Base-by-base conservation (phyloP, 2,113 vertebrate species). In the Vulpes vulpes region DNA sequence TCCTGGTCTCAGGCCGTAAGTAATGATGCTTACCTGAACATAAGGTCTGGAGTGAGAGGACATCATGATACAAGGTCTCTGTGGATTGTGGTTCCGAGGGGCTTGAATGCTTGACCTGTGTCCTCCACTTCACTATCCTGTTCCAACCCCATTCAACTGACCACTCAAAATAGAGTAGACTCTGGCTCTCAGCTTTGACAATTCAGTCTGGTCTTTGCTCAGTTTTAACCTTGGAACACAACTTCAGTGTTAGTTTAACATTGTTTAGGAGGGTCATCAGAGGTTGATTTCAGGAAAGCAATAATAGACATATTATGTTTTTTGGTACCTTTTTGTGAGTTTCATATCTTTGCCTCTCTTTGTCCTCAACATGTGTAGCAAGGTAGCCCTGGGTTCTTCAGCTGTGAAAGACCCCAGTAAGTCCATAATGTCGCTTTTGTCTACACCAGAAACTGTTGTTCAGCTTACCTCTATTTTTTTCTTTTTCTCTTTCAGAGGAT, bases 1-100 rank as follows among this genome's bases (percentile, higher is more conserved):
- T 88, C 25, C 38, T 78, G 32, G 67, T 78, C 38, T 95, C 67
- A 89, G 89, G 57, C 2, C 3, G n/a, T 96, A 95, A 95, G 84
- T 95, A 94, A 76, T 88, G n/a, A 49, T 32, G 16, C 14, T 74
- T 35, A 88, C 23, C 59, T 38, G 49, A 60, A 65, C 5, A 74
- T 60, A 32, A 43, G 15, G 2, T 51, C 32, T 90, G 43, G 22
- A 49, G 19, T 22, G 55, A 43, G 2, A 25, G 51, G 59, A 20
- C 11, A 49, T 11, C 8, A 90, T 27, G 17, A 53, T 87, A 59
- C 11, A 8, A 17, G 11, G 5, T 82, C 35, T 27, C 0, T 14
- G 14, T 35, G 43, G 35, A 17, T 11, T 0, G 30, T 27, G 11
- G 15, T 55, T 71, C 30, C 27, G 19, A 5, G 32, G 32, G 20